Evolutionary conservation across 2,888 invertebrate species (phyloP).

Genomic region (Unio pictorum): DNA sequence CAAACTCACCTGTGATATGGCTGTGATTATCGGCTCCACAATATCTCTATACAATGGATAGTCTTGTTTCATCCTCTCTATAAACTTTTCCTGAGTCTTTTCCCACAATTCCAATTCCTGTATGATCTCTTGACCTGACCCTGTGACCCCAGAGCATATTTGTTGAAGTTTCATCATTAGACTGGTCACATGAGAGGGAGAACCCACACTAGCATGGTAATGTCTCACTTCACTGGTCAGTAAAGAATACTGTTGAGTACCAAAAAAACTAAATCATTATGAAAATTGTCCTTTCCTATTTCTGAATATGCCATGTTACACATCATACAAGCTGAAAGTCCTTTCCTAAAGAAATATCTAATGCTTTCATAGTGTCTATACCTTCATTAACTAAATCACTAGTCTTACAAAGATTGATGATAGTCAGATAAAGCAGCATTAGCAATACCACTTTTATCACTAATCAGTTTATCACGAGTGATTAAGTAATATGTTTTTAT

Average conservation of each 20-base stretch:
- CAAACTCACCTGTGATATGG: slow-evolving; percentile 77
- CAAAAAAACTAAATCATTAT: too few species aligned
- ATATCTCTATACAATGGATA: slow-evolving; percentile 84
- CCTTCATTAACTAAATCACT: too few species aligned
- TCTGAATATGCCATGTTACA: too few species aligned
- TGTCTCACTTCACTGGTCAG: slow-evolving; percentile 49
- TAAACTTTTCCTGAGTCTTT: slow-evolving; percentile 47
- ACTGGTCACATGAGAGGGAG: slow-evolving; percentile 24
- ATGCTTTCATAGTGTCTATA: background rate
- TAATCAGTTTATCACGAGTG: too few species aligned
- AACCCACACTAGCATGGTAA: slow-evolving; percentile 45
- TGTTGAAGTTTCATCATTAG: slow-evolving; percentile 39
- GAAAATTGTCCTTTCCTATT: too few species aligned
- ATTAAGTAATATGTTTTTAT: too few species aligned
- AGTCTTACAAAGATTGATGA: too few species aligned
- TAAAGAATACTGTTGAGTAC: slow-evolving; percentile 39
- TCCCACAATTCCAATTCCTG: slow-evolving; percentile 60
- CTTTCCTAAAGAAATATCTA: background rate
- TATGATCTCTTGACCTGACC: slow-evolving; percentile 23
- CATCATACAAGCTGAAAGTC: background rate
- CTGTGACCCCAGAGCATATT: slow-evolving; percentile 8
- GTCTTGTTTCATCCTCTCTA: slow-evolving; percentile 45
- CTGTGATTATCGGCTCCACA: slow-evolving; percentile 80
- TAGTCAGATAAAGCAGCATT: too few species aligned
- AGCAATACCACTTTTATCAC: too few species aligned